Percentiles rank a stretch among this genome's conserved stretches.
phyloP scores from a whole-genome alignment of 2,888 invertebrate genomes.

The Laothoe populi region DNA sequence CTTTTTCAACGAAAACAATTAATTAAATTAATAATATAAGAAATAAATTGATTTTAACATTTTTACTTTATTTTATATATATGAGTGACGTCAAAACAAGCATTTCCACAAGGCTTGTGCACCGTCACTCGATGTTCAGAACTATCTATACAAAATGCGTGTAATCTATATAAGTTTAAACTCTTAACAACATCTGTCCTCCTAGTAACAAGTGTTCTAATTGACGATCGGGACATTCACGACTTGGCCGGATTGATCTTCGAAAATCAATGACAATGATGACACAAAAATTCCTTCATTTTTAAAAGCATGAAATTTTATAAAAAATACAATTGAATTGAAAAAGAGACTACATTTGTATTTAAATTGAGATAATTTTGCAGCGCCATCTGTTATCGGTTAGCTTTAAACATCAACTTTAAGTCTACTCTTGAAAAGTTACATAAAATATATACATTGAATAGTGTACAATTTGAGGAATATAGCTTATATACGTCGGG shows the following conservation, averaged over 20 bases:
- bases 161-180: constrained; percentile 42
- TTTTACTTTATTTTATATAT: too few relatives aligned
- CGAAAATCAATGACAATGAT: not conserved
- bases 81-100: too few relatives aligned
- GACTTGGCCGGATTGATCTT: constrained; percentile 47
- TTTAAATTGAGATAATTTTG: constrained; percentile 29
- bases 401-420: constrained; percentile 50
- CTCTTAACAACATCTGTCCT: constrained; percentile 56
- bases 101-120: constrained; percentile 62
- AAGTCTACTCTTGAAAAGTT: too few relatives aligned
- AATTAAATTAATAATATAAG: too few relatives aligned
- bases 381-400: constrained; percentile 74
- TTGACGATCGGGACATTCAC: constrained; percentile 78
- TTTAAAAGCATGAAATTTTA: constrained; percentile 27
- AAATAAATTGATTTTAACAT: too few relatives aligned
- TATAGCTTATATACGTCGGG: constrained; percentile 60
- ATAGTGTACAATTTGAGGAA: constrained; percentile 58
- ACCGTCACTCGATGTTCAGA: constrained; percentile 58
- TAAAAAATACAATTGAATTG: constrained; percentile 13
- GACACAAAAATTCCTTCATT: not conserved
- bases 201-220: constrained; percentile 81
- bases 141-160: constrained; percentile 47
- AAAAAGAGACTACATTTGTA: not conserved
- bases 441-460: too few relatives aligned
- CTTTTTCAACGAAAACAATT: too few relatives aligned